Base-by-base conservation (phyloP, 64 coral and sea anemone genomes). In the Montipora sp. region DNA sequence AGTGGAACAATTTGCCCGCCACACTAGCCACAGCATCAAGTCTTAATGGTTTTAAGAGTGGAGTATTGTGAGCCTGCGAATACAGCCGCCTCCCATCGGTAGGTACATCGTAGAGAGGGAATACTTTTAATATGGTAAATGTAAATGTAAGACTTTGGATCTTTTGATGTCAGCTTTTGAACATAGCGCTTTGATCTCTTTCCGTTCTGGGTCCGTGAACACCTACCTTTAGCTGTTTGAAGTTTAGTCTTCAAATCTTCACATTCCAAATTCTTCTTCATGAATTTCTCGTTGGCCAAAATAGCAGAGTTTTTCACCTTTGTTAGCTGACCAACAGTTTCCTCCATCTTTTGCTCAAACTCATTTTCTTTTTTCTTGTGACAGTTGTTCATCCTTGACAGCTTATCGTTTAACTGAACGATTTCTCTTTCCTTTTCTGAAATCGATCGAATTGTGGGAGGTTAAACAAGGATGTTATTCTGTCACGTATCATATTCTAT, bases 341-440 rank as follows among this genome's bases (percentile, higher is more conserved):
- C 73, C 45, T 75, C 36, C 73, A 75, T 75, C 13, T 75, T 75
- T 9, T 75, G 73, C 9, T 75, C 24, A 75, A 75, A 75, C 73
- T 75, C 73, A 12, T 13, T 75, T 75, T 75, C 73, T 45, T 10
- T 75, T 75, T 10, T 75, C 27, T 45, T 20, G 36, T 14, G 21
- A 75, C 7, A 3, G 11, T 45, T 14, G 44, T 75, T 46, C 36
- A 75, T 14, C 73, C 45, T 13, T 8, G 73, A 75, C 27, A 75
- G 6, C 7, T 75, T 75, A 24, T 75, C 73, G 22, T 75, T 75
- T 12, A 75, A 24, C 22, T 75, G 22, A 75, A 46, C 73, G 73
- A 75, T 75, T 45, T 75, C 36, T 5, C 45, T 75, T 8, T 75
- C 36, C 73, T 75, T 75, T 46, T 75, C 73, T 75, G 27, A 75